Evolutionary conservation across 1,140 invertebrate genomes (phyloP).

Genomic region (Diprion similis): DNA sequence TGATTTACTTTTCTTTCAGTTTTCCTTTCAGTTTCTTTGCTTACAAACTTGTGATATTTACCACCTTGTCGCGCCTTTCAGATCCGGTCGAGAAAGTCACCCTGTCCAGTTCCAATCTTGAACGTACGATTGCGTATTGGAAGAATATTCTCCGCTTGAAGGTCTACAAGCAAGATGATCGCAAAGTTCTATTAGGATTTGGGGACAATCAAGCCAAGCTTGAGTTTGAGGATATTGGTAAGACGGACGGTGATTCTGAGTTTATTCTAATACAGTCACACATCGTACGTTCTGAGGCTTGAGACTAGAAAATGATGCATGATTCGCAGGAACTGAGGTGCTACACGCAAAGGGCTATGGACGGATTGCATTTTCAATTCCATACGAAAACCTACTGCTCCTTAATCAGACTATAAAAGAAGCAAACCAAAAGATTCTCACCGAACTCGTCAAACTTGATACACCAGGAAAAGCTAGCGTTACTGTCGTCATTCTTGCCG

Average conservation of each 20-base stretch:
- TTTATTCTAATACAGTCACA: too few species aligned
- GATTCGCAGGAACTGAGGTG: constrained; percentile 66
- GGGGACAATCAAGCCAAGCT: constrained; percentile 77
- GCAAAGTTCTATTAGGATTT: constrained; percentile 74
- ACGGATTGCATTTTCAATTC: constrained; percentile 92
- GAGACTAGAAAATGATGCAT: not conserved
- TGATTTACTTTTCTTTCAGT: constrained; percentile 10
- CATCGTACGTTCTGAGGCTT: too few species aligned
- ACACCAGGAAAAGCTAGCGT: constrained; percentile 98
- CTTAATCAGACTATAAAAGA: constrained; percentile 81
- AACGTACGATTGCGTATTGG: constrained; percentile 84
- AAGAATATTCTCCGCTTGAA: constrained; percentile 78
- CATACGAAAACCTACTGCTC: constrained; percentile 73
- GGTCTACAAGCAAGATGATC: constrained; percentile 68
- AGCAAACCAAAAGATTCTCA: constrained; percentile 80
- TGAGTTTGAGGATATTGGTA: constrained; percentile 76
- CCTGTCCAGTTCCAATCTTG: constrained; percentile 80
- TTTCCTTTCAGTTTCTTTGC: constrained; percentile 15
- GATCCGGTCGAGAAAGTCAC: constrained; percentile 87
- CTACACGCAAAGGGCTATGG: constrained; percentile 93
- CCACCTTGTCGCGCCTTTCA: constrained; percentile 46
- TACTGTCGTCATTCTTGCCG: constrained; percentile 92
- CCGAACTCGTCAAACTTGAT: constrained; percentile 86
- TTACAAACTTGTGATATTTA: constrained; percentile 21
- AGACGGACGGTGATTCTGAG: constrained; percentile 24